These are phyloP conservation scores for Notothenia rossii DNA, from an alignment of 2,113 vertebrate genomes.

Conservation along the genomic window DNA sequence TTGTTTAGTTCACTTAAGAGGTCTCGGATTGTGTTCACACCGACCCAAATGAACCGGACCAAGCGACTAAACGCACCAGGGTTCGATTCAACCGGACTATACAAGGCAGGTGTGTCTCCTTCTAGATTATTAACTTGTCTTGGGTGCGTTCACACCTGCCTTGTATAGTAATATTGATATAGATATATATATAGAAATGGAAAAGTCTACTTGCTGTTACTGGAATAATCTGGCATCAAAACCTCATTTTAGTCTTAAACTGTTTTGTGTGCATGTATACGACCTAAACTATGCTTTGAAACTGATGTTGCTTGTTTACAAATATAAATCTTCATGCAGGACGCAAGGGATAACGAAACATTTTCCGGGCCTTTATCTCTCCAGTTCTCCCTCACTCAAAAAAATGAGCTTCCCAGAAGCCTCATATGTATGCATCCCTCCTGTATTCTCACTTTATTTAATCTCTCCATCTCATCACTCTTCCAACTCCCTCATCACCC, in stretches of 20 bases:
- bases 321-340: slow-evolving; percentile 14
- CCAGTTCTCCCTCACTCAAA: slow-evolving; percentile 18
- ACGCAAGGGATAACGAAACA: slow-evolving; percentile 22
- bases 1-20: too few species aligned
- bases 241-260: background rate
- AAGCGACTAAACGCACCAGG: too few species aligned
- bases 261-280: background rate
- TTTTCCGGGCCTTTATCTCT: slow-evolving; percentile 35
- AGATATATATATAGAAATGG: background rate
- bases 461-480: slow-evolving; percentile 24
- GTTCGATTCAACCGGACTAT: too few species aligned
- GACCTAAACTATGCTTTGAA: slow-evolving; percentile 27
- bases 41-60: too few species aligned
- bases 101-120: too few species aligned
- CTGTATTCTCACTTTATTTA: slow-evolving; percentile 3
- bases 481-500: background rate
- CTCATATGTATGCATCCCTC: slow-evolving; percentile 19
- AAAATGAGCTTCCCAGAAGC: background rate
- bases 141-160: too few species aligned
- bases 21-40: too few species aligned
- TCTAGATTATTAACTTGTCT: too few species aligned
- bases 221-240: slow-evolving; percentile 14
- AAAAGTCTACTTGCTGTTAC: slow-evolving; percentile 3
- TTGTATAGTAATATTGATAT: too few species aligned
- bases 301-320: slow-evolving; percentile 39